Percentiles rank a stretch among this genome's conserved stretches.
Conservation (phyloP, 2,797 vertebrate species). For the Thunnus albacares region DNA sequence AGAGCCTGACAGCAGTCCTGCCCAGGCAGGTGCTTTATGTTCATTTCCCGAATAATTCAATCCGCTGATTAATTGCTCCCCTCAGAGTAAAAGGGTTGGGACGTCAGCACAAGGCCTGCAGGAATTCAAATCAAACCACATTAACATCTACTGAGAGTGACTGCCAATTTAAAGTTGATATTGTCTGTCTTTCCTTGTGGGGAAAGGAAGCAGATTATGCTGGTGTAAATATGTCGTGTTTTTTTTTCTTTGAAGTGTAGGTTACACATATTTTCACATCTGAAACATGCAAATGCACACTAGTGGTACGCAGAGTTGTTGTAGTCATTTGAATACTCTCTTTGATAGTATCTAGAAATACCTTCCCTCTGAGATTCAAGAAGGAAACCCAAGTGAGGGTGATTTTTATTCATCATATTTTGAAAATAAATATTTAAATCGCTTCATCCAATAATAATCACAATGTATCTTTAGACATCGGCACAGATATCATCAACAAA, state of each 20-base stretch:
- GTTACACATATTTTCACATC: constrained; percentile 51
- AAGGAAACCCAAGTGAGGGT: constrained; percentile 57
- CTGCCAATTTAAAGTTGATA: constrained; percentile 34
- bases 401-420: constrained; percentile 76
- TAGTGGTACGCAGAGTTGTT: constrained; percentile 13
- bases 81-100: constrained; percentile 63
- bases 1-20: constrained; percentile 69
- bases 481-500: constrained; percentile 60
- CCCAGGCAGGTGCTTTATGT: constrained; percentile 79
- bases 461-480: constrained; percentile 62
- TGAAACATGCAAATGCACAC: constrained; percentile 67
- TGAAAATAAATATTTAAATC: constrained; percentile 71
- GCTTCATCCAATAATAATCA: constrained; percentile 70
- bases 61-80: constrained; percentile 80
- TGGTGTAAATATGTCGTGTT: background rate
- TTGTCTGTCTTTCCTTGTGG: constrained; percentile 31
- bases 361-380: constrained; percentile 45
- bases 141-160: constrained; percentile 63
- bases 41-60: constrained; percentile 79
- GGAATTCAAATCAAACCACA: constrained; percentile 62
- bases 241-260: constrained; percentile 44
- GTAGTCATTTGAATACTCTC: constrained; percentile 70
- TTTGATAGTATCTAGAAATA: constrained; percentile 55
- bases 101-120: constrained; percentile 51
- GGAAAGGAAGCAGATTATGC: constrained; percentile 24